phyloP scores from a whole-genome alignment of 2,888 invertebrate species.

The Polydrusus cervinus region DNA sequence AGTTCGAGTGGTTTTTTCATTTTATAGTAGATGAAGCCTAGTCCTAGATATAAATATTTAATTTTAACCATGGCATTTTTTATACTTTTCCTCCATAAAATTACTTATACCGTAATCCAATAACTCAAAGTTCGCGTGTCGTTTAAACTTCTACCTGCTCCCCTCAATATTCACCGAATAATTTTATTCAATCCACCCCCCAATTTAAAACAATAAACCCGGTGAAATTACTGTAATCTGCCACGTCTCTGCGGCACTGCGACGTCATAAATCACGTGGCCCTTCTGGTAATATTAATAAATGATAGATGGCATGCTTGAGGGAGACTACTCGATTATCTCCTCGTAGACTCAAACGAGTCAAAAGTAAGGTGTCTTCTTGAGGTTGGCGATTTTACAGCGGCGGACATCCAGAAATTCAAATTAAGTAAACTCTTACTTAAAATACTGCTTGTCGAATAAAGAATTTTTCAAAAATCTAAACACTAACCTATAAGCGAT shows the following conservation, averaged over 20 bases:
- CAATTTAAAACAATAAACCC: slow-evolving; percentile 49
- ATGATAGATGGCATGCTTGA: slow-evolving; percentile 46
- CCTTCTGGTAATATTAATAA: slow-evolving; percentile 46
- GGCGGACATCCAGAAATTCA: background rate
- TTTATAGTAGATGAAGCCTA: no score
- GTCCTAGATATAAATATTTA: no score
- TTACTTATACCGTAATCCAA: background rate
- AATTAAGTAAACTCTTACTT: background rate
- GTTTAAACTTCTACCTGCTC: slow-evolving; percentile 13
- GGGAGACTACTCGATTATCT: slow-evolving; percentile 37
- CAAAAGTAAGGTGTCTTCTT: slow-evolving; percentile 40
- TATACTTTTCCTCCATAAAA: background rate
- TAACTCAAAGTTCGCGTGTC: slow-evolving; percentile 18
- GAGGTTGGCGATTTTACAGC: slow-evolving; percentile 10
- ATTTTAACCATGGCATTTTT: no score
- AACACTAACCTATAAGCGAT: no score
- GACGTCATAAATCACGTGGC: slow-evolving; percentile 46
- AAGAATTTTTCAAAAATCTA: background rate
- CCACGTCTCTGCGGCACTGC: slow-evolving; percentile 38
- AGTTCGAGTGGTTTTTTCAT: no score
- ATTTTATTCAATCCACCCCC: slow-evolving; percentile 25
- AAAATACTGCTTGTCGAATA: background rate
- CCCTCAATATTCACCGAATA: slow-evolving; percentile 20
- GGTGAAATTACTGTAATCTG: slow-evolving; percentile 38
- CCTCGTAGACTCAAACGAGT: slow-evolving; percentile 22